These are phyloP conservation scores for Sarcophaga carnaria DNA, from an alignment of 2,888 invertebrate species.

Conservation along the genomic window DNA sequence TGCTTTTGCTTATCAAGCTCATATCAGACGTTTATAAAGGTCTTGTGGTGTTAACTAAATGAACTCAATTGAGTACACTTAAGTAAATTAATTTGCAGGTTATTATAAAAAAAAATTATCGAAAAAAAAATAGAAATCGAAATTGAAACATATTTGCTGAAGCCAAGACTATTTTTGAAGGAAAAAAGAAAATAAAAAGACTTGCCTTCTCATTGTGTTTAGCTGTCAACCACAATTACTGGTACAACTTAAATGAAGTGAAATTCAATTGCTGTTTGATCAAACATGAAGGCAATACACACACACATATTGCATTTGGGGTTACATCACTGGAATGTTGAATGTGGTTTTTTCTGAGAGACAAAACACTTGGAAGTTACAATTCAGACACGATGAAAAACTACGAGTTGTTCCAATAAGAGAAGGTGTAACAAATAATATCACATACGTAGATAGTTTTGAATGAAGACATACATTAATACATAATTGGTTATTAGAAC, in stretches of 20 bases:
- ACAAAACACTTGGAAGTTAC: no score
- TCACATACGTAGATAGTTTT: no score
- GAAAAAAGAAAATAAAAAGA: background rate
- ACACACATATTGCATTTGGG: slow-evolving; percentile 28
- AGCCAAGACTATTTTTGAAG: background rate
- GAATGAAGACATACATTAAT: no score
- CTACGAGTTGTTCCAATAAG: no score
- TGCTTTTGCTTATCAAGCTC: no score
- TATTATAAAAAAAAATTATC: background rate
- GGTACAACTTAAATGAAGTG: slow-evolving; percentile 73
- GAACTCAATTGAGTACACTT: background rate
- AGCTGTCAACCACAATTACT: slow-evolving; percentile 22
- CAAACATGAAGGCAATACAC: slow-evolving; percentile 60
- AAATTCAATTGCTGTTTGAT: slow-evolving; percentile 78
- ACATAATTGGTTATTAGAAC: no score
- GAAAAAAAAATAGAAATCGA: no score
- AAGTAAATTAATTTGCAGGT: background rate
- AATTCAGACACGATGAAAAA: no score
- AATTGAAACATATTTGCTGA: slow-evolving; percentile 2
- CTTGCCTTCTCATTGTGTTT: background rate
- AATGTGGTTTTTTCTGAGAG: slow-evolving; percentile 7
- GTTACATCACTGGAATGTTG: slow-evolving; percentile 37
- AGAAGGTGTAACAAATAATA: no score
- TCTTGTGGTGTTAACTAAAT: background rate
- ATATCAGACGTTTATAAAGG: no score